Percentiles rank a stretch among this genome's conserved stretches.
phyloP scores from a whole-genome alignment of 2,113 vertebrate genomes.

The Phaethornis superciliosus region DNA sequence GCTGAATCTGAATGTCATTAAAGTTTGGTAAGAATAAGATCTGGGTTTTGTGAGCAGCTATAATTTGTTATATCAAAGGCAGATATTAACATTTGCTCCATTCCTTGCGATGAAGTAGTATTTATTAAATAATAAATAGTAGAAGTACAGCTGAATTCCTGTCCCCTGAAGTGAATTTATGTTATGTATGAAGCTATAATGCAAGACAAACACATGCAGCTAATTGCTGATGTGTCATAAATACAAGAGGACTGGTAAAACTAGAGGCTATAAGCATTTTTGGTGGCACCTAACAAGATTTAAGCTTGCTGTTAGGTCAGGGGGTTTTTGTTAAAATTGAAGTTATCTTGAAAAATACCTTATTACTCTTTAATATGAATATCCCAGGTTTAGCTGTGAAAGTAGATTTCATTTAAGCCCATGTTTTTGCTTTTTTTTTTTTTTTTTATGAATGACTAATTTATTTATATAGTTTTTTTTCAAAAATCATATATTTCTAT shows the following conservation, averaged over 20 bases:
- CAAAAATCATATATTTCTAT: neutral
- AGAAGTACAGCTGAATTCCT: neutral
- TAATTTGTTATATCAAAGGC: neutral
- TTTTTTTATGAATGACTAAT: neutral
- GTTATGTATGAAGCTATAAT: neutral
- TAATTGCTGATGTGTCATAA: neutral
- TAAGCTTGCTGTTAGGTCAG: neutral
- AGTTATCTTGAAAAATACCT: neutral
- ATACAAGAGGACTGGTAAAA: neutral
- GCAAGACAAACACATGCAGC: neutral
- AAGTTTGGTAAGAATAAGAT: neutral
- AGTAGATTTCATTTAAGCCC: neutral
- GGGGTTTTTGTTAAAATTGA: neutral
- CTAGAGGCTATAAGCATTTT: neutral
- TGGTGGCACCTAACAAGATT: neutral
- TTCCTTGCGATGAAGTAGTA: neutral
- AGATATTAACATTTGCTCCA: neutral
- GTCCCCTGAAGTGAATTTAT: neutral
- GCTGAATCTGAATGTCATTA: neutral
- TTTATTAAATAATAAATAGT: neutral
- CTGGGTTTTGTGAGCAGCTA: neutral
- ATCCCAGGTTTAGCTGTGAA: neutral
- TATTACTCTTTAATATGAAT: neutral
- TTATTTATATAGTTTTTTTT: neutral
- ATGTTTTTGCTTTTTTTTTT: neutral